These are phyloP conservation scores for Cynoglossus semilaevis DNA, from an alignment of 2,113 vertebrate species.

Conservation along the genomic window DNA sequence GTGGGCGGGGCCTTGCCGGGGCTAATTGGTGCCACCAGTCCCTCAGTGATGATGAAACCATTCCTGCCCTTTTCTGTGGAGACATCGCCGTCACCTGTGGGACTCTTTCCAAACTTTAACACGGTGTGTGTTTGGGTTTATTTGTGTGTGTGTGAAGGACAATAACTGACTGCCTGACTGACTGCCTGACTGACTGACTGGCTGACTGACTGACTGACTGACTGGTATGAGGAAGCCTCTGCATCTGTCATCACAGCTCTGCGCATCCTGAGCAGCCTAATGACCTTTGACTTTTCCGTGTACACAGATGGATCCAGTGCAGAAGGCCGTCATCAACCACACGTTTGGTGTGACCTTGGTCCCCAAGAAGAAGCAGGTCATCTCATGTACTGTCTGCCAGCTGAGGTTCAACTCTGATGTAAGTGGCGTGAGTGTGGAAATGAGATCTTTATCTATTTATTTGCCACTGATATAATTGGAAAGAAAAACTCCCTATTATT, in stretches of 20 bases:
- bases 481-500: no score
- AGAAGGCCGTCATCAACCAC: slow-evolving; percentile 98
- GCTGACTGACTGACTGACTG: not conserved
- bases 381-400: slow-evolving; percentile 94
- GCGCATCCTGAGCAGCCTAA: not conserved
- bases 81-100: slow-evolving; percentile 82
- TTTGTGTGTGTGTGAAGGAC: slow-evolving; percentile 6
- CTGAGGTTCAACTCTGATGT: slow-evolving; percentile 97
- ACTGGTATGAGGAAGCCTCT: slow-evolving; percentile 10
- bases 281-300: slow-evolving; percentile 41
- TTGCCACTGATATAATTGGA: no score
- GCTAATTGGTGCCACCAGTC: slow-evolving; percentile 75
- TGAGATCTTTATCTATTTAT: no score
- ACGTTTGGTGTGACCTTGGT: slow-evolving; percentile 94
- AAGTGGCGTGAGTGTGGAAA: slow-evolving; percentile 65
- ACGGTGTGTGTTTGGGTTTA: slow-evolving; percentile 71
- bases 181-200: no score
- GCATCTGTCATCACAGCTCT: slow-evolving; percentile 5
- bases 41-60: slow-evolving; percentile 91
- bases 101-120: slow-evolving; percentile 97
- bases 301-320: slow-evolving; percentile 96
- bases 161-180: no score
- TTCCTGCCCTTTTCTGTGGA: slow-evolving; percentile 92
- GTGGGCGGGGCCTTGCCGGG: slow-evolving; percentile 73
- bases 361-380: slow-evolving; percentile 93